Base-by-base conservation (phyloP, 2,797 vertebrate genomes). In the Anguilla pacifica region DNA sequence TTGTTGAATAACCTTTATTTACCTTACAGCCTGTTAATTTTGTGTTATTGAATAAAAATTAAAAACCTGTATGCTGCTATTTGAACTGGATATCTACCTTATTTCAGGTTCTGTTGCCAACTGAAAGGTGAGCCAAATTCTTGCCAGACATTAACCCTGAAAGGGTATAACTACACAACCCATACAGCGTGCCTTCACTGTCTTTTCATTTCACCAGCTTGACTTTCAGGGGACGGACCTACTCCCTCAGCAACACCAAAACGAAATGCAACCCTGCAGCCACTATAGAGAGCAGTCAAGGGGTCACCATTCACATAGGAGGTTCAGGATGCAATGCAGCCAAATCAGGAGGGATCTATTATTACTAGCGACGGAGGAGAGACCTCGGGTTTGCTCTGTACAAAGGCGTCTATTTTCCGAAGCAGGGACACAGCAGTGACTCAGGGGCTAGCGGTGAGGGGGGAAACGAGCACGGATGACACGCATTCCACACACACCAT, bases 401-500 rank as follows among this genome's bases (percentile, higher is more conserved):
- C 86, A 49, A 46, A 72, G 43, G 53, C 19, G 51, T n/a, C 64
- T 46, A 25, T 72, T 72, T 84, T 84, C 31, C 31, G 72, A 11
- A 72, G 81, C 19, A 57, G 17, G 82, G 55, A 84, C n/a, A 82
- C 46, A 17, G 49, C 51, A n/a, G 35, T 35, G 85, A 72, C 67
- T 85, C 67, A 46, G 49, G 61, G 64, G 51, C 11, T 3, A 61
- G 79, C 39, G 53, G 67, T 46, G 39, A 15, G 15, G 6, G 59
- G 13, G 85, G 61, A n/a, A 83, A 67, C 53, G 49, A 89, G 88
- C 88, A 84, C 88, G 88, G 89, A 94, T 92, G 91, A 94, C 89
- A 93, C 85, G 92, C 93, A 95, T 95, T 95, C 95, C 94, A 86
- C 86, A 91, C 87, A 93, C 91, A 88, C 93, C 93, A 92, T 89